phyloP scores from a whole-genome alignment of 1,140 invertebrate genomes.

The Cardiocondyla obscurior region DNA sequence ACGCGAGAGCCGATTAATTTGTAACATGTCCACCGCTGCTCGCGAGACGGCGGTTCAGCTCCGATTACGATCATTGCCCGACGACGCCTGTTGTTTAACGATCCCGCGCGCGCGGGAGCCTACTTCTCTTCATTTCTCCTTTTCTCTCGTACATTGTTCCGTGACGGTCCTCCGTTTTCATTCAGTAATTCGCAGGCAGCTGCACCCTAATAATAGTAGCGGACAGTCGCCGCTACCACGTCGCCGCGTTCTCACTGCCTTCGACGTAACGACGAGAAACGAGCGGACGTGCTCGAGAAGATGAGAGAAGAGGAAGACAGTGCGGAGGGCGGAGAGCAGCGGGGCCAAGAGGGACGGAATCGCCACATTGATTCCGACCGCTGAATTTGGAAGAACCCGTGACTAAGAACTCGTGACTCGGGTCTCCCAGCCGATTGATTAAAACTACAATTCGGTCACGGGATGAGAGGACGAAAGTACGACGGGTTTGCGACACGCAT shows the following conservation, averaged over 20 bases:
- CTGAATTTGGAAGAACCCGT: conserved; percentile 64
- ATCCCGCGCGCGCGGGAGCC: neutral
- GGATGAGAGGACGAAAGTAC: neutral
- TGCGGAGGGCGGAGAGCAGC: neutral
- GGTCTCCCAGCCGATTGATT: conserved; percentile 64
- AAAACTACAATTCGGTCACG: neutral
- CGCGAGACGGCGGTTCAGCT: conserved; percentile 9
- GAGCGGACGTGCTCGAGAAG: conserved; percentile 46
- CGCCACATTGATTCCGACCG: conserved; percentile 67
- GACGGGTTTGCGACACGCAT: neutral
- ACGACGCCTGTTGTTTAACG: conserved; percentile 70
- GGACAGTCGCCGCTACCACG: conserved; percentile 69
- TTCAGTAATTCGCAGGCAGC: conserved; percentile 82
- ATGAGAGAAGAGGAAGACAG: conserved; percentile 41
- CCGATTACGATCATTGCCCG: conserved; percentile 62
- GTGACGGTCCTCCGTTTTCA: conserved; percentile 77
- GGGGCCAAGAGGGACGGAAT: conserved; percentile 20
- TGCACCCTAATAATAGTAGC: conserved; percentile 83
- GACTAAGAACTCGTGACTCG: conserved; percentile 55
- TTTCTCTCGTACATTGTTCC: conserved; percentile 78
- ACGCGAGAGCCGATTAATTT: conserved; percentile 19
- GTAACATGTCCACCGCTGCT: neutral
- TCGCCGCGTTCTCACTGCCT: conserved; percentile 57
- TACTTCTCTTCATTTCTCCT: neutral
- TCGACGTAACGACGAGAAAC: conserved; percentile 52